Percentiles rank a stretch among this genome's conserved stretches.
These are phyloP conservation scores for Philonicus albiceps DNA, from an alignment of 2,888 invertebrate species.

Conservation along the genomic window DNA sequence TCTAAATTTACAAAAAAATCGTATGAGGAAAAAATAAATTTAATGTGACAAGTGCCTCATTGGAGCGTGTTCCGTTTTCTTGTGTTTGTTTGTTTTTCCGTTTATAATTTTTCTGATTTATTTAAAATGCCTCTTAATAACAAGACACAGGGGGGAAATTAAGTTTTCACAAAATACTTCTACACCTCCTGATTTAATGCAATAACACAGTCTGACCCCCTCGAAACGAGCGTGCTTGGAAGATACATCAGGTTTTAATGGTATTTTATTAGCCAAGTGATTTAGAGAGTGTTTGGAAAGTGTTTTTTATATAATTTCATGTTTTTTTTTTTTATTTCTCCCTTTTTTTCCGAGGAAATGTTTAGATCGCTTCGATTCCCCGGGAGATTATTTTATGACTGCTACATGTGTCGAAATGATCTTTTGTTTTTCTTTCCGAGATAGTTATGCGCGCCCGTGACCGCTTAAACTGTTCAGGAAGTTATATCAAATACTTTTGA, in stretches of 20 bases:
- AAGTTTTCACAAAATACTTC: background rate
- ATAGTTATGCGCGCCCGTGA: background rate
- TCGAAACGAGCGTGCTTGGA: background rate
- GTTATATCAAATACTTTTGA: background rate
- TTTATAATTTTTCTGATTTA: slow-evolving; percentile 4
- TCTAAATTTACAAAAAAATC: slow-evolving; percentile 18
- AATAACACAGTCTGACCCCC: background rate
- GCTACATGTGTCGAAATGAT: background rate
- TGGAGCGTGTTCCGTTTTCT: background rate
- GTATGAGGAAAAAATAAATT: background rate
- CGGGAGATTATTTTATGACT: background rate
- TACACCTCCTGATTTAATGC: background rate
- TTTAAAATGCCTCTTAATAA: background rate
- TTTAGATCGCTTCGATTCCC: background rate
- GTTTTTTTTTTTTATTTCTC: background rate
- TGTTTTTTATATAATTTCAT: background rate
- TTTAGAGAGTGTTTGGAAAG: background rate
- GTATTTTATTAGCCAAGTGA: background rate
- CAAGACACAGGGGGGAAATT: background rate
- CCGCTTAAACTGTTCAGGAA: background rate
- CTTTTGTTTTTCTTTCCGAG: background rate
- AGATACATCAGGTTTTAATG: background rate
- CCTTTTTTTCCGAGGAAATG: background rate
- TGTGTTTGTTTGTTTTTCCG: background rate
- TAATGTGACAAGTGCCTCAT: background rate